Base-by-base conservation (phyloP, 2,113 vertebrate genomes). In the Haemorhous mexicanus region DNA sequence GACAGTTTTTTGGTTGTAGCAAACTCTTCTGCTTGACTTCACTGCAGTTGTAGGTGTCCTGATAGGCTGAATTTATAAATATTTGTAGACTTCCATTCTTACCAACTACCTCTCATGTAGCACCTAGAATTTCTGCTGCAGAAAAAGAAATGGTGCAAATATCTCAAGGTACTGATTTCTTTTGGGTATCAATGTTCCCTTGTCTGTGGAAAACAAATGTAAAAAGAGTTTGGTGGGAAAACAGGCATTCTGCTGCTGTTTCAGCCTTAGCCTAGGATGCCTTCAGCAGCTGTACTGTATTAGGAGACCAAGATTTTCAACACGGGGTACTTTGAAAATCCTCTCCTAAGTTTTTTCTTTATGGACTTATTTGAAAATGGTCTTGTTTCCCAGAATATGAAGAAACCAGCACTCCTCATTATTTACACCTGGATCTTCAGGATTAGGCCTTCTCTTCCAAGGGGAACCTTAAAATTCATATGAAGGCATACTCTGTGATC, bases 141-240 rank as follows among this genome's bases (percentile, higher is more conserved):
- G 58, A 75, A 86, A 55, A 93, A 91, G 12, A 86, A 94, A 90
- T 72, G 50, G 39, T 84, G 78, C 35, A 94, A 74, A 46, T 94
- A 84, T 63, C 44, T 87, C 81, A 86, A 85, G 66, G n/a, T 88
- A 74, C 72, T 56, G 73, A 91, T 96, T 91, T 37, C 33, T 90
- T 85, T 92, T 52, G 84, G 44, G 28, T 79, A 84, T 87, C 85
- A 70, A 7, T 81, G 73, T 79, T 90, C 46, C 20, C 28, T 67
- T 82, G 28, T 91, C 62, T 63, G 30, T 88, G 58, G 43, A 82
- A 75, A 91, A 61, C 46, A 90, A 69, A 90, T 41, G 39, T 80
- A 77, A 91, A 86, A 96, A 49, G n/a, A 56, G 37, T 46, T 91
- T 79, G 70, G 50, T 91, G 80, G 46, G 62, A 84, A 90, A 95